Evolutionary conservation across 1,140 invertebrate species (phyloP).

Genomic region (Habropoda laboriosa): DNA sequence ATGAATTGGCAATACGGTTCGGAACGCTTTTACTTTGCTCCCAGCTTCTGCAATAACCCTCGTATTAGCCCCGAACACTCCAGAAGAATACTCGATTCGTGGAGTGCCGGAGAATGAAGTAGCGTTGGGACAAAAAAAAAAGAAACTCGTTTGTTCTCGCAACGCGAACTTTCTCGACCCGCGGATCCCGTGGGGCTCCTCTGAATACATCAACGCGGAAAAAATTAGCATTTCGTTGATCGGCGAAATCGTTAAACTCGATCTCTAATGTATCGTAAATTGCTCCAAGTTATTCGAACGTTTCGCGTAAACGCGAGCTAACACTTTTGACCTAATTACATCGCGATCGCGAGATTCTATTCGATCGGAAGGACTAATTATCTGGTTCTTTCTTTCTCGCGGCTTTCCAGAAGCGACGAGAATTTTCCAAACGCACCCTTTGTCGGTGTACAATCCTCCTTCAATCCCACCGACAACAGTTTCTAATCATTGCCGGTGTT

Average conservation of each 20-base stretch:
- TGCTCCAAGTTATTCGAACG: neutral
- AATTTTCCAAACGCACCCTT: no score
- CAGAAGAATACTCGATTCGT: no score
- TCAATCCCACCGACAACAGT: neutral
- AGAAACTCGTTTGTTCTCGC: neutral
- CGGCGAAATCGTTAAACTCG: neutral
- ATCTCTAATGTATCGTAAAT: neutral
- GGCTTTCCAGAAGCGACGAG: no score
- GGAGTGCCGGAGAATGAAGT: neutral
- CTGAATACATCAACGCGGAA: neutral
- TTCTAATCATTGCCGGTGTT: neutral
- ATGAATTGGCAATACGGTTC: slow-evolving; percentile 68
- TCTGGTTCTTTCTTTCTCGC: no score
- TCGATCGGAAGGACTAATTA: no score
- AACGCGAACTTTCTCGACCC: neutral
- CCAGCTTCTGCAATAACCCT: slow-evolving; percentile 41
- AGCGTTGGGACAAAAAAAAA: neutral
- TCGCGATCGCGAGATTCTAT: no score
- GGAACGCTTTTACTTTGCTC: slow-evolving; percentile 47
- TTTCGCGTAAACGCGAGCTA: no score
- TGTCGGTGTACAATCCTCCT: neutral
- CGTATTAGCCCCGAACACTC: slow-evolving; percentile 37
- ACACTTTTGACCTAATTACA: neutral
- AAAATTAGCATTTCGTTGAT: neutral
- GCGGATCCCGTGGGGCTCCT: neutral